A percentile compares a stretch with the other conserved stretches of the same genome.
Conservation (phyloP, 2,113 vertebrate genomes). For the Strigops habroptila region DNA sequence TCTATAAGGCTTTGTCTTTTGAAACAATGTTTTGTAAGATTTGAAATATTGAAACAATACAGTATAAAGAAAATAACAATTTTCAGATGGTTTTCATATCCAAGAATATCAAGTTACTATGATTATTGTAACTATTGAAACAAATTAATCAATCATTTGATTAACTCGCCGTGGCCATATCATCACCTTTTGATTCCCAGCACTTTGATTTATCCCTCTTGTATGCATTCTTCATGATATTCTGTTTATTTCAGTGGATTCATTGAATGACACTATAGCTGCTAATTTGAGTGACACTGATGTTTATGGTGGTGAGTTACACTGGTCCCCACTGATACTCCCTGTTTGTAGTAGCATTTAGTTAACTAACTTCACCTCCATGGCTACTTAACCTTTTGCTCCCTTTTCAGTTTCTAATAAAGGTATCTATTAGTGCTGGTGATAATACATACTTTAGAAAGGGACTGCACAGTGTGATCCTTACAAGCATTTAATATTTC, state of each 20-base stretch:
- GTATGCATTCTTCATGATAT: constrained; percentile 82
- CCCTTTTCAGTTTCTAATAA: constrained; percentile 60
- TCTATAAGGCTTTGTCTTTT: not conserved
- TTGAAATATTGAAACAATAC: not conserved
- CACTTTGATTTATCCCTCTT: constrained; percentile 65
- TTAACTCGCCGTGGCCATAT: constrained; percentile 7
- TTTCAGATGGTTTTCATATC: not conserved
- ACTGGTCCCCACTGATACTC: constrained; percentile 81
- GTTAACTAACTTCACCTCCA: constrained; percentile 81
- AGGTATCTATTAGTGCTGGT: constrained; percentile 54
- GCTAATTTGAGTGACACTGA: constrained; percentile 99
- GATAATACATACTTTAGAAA: constrained; percentile 40
- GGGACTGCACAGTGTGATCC: not conserved
- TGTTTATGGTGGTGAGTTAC: constrained; percentile 98
- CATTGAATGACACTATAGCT: constrained; percentile 99
- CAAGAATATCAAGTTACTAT: not conserved
- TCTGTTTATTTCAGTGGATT: constrained; percentile 99
- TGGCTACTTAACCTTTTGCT: constrained; percentile 67
- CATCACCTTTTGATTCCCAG: constrained; percentile 60
- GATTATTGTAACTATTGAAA: constrained; percentile 29
- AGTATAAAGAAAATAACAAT: not conserved
- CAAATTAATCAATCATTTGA: constrained; percentile 49
- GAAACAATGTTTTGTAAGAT: not conserved
- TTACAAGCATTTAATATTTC: not conserved
- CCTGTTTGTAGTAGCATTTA: constrained; percentile 73